These are phyloP conservation scores for Dipodomys merriami DNA, from an alignment of 2,113 vertebrate genomes.

Conservation along the genomic window DNA sequence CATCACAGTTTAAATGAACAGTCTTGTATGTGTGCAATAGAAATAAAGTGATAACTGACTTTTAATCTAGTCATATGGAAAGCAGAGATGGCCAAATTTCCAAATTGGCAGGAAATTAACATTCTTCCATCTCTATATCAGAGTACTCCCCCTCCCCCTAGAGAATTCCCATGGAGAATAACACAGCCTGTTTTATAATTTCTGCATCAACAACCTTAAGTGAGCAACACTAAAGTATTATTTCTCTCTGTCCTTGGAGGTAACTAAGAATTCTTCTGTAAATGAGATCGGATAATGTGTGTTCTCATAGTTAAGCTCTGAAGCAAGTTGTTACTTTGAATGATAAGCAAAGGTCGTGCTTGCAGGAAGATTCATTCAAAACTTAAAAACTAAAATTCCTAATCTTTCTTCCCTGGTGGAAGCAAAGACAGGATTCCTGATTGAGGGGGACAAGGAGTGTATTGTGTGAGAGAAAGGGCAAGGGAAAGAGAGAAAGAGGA, in stretches of 20 bases:
- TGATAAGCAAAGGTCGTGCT: background rate
- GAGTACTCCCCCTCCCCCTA: background rate
- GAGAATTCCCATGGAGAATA: background rate
- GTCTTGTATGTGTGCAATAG: background rate
- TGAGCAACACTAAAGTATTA: conserved; percentile 34
- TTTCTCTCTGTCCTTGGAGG: background rate
- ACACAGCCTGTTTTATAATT: conserved; percentile 8
- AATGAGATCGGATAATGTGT: background rate
- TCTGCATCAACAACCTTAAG: conserved; percentile 27
- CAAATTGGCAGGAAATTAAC: background rate
- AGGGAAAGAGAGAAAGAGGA: too few relatives aligned
- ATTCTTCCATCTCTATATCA: background rate
- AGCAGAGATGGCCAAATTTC: conserved; percentile 23
- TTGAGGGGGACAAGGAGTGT: background rate
- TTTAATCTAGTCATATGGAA: conserved; percentile 7
- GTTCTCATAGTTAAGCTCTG: background rate
- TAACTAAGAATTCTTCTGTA: background rate
- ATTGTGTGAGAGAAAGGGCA: too few relatives aligned
- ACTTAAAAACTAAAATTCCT: conserved; percentile 6
- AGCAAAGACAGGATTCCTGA: background rate
- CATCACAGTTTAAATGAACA: conserved; percentile 30
- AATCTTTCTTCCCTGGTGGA: background rate
- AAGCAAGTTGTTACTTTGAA: background rate
- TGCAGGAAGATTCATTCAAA: background rate
- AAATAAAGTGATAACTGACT: conserved; percentile 11